Base-by-base conservation (phyloP, 2,113 vertebrate genomes). In the Pachyramphus minor region DNA sequence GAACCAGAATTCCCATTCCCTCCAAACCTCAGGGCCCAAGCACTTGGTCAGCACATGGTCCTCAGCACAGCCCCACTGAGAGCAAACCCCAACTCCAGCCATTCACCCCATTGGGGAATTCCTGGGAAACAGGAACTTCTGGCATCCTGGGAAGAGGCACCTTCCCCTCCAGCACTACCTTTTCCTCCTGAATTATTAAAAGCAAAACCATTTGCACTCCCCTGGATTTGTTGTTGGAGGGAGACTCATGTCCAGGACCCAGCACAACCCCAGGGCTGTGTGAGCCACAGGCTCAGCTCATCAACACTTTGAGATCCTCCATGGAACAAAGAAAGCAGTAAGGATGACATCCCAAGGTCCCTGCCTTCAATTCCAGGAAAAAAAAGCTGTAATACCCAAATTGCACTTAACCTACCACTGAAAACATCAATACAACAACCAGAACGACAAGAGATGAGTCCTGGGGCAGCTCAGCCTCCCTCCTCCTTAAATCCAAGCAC, bases 381-480 rank as follows among this genome's bases (percentile, higher is more conserved):
- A 50, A 16, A 35, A 35, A 41, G 20, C 56, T 25, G 2, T 12
- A 84, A 75, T 25, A 37, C 50, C 67, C 81, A 83, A 75, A 42
- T 6, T 12, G 9, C 67, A 56, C 60, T 72, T 67, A 39, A 82
- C 21, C 45, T 5, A 2, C 55, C 52, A 50, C 64, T 71, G 31
- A 83, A 86, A 67, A 45, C 58, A 75, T 14, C 67, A 28, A 5
- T 67, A 24, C 8, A 59, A 69, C 30, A 45, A 50, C 44, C 7
- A 0, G 35, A 39, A 9, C 25, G 39, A 49, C 20, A 23, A 58
- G 27, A 35, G 20, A 28, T 0, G 0, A 33, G 12, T 23, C n/a
- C 76, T 12, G 9, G 11, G 35, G 30, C 13, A 71, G 67, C n/a
- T 47, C 41, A 72, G 19, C 67, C 56, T 47, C 25, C 15, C 14